Percentiles rank a stretch among this genome's conserved stretches.
Evolutionary conservation across 2,113 vertebrate genomes (phyloP).

Genomic region (Zosterops lateralis): DNA sequence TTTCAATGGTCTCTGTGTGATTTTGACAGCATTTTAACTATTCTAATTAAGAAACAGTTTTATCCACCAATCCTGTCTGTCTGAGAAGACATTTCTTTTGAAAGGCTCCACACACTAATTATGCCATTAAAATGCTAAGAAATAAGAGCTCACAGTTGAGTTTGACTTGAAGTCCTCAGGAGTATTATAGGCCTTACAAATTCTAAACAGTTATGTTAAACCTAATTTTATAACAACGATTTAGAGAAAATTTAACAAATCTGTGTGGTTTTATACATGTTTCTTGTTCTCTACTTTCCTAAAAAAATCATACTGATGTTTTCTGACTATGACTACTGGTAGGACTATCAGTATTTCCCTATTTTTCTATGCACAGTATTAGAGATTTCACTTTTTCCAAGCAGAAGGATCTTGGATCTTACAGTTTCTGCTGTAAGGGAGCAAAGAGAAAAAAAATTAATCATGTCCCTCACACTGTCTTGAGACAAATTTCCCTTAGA

Average conservation of each 20-base stretch:
- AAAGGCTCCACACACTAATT: not conserved
- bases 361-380: not conserved
- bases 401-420: not conserved
- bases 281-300: not conserved
- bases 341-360: not conserved
- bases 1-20: not conserved
- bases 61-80: fast-evolving
- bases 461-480: not conserved
- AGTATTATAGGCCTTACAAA: not conserved
- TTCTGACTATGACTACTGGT: not conserved
- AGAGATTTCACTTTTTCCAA: not conserved
- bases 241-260: not conserved
- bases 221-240: not conserved
- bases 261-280: not conserved
- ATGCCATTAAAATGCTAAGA: not conserved
- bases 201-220: not conserved
- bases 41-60: not conserved
- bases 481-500: not conserved
- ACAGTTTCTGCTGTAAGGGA: not conserved
- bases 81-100: not conserved
- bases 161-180: not conserved
- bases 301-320: not conserved
- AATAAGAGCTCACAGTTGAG: not conserved
- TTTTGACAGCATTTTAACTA: not conserved
- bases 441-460: not conserved